Evolutionary conservation across 2,888 invertebrate species (phyloP).

Genomic region (Elmis aenea): DNA sequence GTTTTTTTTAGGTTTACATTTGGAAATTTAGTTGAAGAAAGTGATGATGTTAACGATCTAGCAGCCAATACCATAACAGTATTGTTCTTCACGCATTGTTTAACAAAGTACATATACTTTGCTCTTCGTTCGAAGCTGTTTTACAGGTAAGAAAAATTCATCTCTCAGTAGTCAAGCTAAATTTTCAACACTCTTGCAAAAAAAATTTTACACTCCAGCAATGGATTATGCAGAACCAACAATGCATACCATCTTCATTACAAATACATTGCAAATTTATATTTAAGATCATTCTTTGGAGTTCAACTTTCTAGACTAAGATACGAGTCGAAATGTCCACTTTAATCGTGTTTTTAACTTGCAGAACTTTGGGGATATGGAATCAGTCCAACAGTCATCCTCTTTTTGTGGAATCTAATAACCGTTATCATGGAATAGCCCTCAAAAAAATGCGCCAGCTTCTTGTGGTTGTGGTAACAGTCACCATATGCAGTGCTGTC

Average conservation of each 20-base stretch:
- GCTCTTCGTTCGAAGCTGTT: conserved; percentile 68
- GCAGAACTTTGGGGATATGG: conserved; percentile 73
- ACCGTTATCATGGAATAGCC: conserved; percentile 64
- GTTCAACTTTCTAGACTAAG: too few species aligned
- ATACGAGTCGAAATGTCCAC: too few species aligned
- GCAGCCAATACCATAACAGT: conserved; percentile 77
- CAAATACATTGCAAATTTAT: too few species aligned
- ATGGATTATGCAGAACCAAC: too few species aligned
- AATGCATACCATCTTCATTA: too few species aligned
- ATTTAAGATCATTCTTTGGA: too few species aligned
- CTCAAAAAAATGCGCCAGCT: conserved; percentile 71
- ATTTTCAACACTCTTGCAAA: too few species aligned
- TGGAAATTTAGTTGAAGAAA: conserved; percentile 65
- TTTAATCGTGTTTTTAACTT: conserved; percentile 5
- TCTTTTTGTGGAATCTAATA: conserved; percentile 75
- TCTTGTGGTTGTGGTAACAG: conserved; percentile 60
- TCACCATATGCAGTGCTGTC: conserved; percentile 57
- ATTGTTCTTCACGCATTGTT: conserved; percentile 71
- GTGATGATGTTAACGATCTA: conserved; percentile 67
- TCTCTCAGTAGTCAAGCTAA: too few species aligned
- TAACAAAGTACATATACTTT: conserved; percentile 71
- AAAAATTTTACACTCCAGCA: too few species aligned
- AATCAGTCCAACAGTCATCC: conserved; percentile 82
- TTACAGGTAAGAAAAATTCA: conserved; percentile 65
- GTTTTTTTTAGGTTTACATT: conserved; percentile 49